Base-by-base conservation (phyloP, 2,797 vertebrate species). In the Neostethus bicornis region DNA sequence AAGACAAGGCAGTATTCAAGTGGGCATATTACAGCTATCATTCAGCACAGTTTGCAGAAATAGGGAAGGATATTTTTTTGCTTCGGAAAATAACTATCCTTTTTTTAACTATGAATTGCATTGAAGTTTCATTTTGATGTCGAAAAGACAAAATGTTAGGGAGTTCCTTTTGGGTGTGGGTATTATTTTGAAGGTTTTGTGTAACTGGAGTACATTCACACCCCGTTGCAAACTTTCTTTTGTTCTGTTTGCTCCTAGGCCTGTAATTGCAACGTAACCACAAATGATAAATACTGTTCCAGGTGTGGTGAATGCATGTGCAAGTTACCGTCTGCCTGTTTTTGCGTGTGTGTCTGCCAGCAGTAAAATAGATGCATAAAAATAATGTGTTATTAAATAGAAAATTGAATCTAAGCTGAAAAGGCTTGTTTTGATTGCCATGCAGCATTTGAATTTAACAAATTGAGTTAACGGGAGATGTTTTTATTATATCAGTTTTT, bases 181-280 rank as follows among this genome's bases (percentile, higher is more conserved):
- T 54, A 34, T 61, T 44, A 68, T 76, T 59, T 56, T 25, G 39
- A 59, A 47, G 32, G 23, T 25, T 44, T 54, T 13, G 24, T 66
- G 67, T 79, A 72, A 83, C 66, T 68, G 67, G 55, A 73, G 64
- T 61, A 62, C 69, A 74, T 62, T 41, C 73, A 72, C 62, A 52
- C n/a, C 50, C 70, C 70, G 60, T 76, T 72, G 77, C 55, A 63
- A 53, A 70, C 42, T 38, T 51, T 35, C 61, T 39, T 71, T 48
- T 61, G 16, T 50, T 57, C 32, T 62, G 56, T 56, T 80, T 65
- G 68, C 76, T 83, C 55, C 29, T 25, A 79, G 75, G 72, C 70
- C 80, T 83, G 67, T 88, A 86, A 84, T 82, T 85, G 79, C 78
- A 84, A 58, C 49, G 5, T 60, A 83, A 88, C 83, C 81, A 24